Conservation (phyloP, 2,797 vertebrate species). For the Neosalanx taihuensis region DNA sequence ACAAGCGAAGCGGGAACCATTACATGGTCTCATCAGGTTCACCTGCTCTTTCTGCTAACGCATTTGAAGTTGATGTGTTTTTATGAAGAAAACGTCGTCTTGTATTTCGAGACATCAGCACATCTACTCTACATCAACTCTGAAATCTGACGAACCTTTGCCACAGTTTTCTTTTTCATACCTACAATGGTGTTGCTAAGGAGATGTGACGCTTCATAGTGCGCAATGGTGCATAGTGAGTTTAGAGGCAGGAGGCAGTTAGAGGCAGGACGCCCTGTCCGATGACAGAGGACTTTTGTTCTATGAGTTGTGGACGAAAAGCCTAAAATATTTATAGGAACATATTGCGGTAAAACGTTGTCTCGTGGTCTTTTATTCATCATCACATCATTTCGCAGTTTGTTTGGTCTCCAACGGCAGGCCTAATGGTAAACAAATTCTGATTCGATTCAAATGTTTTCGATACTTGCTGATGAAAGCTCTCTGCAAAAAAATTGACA, state of each 20-base stretch:
- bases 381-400: background rate
- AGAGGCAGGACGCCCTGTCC: conserved; percentile 7
- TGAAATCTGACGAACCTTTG: conserved; percentile 53
- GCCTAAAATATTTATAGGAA: background rate
- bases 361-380: background rate
- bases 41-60: too few relatives aligned
- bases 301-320: conserved; percentile 16
- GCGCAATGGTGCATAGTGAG: conserved; percentile 54
- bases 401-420: background rate
- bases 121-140: background rate
- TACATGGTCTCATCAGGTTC: too few relatives aligned
- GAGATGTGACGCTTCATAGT: conserved; percentile 77
- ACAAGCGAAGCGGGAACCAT: conserved; percentile 55
- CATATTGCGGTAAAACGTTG: conserved; percentile 8
- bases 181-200: conserved; percentile 80
- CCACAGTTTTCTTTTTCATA: conserved; percentile 67
- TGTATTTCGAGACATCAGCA: background rate
- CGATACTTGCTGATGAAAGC: too few relatives aligned
- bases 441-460: too few relatives aligned
- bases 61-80: too few relatives aligned
- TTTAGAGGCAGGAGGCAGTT: conserved; percentile 41
- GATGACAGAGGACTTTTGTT: conserved; percentile 45
- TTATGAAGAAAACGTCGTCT: background rate
- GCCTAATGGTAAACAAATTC: too few relatives aligned
- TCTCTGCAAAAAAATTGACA: too few relatives aligned